Percentiles rank a stretch among this genome's conserved stretches.
These are phyloP conservation scores for Tanaodytes sp. DNA, from an alignment of 2,888 invertebrate species.

Conservation along the genomic window DNA sequence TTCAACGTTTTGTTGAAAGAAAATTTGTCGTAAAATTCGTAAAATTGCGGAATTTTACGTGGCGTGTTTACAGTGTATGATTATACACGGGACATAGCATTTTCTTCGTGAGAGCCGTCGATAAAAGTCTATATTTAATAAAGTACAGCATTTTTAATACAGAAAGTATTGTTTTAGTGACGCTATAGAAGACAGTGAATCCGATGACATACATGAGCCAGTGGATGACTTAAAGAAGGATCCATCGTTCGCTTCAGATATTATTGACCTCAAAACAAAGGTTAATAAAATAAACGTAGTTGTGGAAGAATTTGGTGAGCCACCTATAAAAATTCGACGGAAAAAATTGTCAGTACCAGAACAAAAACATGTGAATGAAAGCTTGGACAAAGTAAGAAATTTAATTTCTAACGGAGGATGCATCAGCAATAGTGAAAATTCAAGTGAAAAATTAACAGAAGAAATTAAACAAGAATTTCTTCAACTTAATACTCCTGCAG, in stretches of 20 bases:
- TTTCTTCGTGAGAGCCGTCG: too few species aligned
- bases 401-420: conserved; percentile 15
- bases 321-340: conserved; percentile 43
- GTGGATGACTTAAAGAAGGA: conserved; percentile 33
- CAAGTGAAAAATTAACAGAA: conserved; percentile 15
- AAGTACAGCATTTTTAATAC: too few species aligned
- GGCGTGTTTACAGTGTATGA: too few species aligned
- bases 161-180: too few species aligned
- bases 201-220: background rate
- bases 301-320: conserved; percentile 25
- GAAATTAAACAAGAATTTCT: conserved; percentile 28
- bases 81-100: too few species aligned
- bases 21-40: too few species aligned
- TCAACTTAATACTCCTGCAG: conserved; percentile 18
- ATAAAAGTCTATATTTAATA: too few species aligned
- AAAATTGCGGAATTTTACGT: too few species aligned
- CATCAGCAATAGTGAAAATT: conserved; percentile 8
- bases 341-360: conserved; percentile 30
- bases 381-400: conserved; percentile 18
- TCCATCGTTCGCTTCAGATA: conserved; percentile 22
- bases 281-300: conserved; percentile 30
- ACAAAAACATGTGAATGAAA: conserved; percentile 26
- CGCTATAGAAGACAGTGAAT: background rate
- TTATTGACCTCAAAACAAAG: conserved; percentile 28
- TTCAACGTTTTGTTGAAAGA: too few species aligned